Evolutionary conservation across 2,888 invertebrate species (phyloP).

Genomic region (Pocota personata): DNA sequence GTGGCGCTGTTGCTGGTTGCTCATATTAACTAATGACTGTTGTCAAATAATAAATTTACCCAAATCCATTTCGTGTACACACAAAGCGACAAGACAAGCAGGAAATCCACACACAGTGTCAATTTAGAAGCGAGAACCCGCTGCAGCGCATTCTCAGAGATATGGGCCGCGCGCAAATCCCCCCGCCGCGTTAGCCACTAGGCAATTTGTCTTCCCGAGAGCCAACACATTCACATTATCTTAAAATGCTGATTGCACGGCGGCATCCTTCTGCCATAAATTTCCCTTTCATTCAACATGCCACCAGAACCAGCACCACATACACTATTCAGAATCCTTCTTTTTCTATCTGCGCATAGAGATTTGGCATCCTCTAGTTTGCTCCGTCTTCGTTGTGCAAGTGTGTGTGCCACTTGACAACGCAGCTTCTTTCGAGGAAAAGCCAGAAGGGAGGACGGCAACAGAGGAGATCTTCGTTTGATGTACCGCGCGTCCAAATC

Average conservation of each 20-base stretch:
- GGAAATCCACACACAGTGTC: constrained; percentile 71
- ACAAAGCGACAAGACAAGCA: constrained; percentile 64
- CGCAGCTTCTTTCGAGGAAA: constrained; percentile 55
- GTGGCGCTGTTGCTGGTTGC: constrained; percentile 59
- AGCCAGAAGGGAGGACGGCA: constrained; percentile 25
- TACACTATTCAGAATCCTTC: constrained; percentile 42
- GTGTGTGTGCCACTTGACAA: constrained; percentile 55
- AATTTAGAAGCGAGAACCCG: constrained; percentile 48
- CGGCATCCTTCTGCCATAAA: constrained; percentile 72
- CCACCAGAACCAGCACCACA: constrained; percentile 34
- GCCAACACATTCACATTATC: constrained; percentile 73
- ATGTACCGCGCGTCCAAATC: constrained; percentile 67
- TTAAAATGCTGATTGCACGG: constrained; percentile 72
- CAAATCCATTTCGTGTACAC: constrained; percentile 69
- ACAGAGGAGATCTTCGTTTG: constrained; percentile 59
- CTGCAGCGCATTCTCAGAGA: constrained; percentile 49
- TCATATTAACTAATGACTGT: constrained; percentile 74
- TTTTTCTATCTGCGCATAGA: constrained; percentile 2
- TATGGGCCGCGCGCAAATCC: constrained; percentile 27
- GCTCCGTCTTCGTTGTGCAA: not conserved
- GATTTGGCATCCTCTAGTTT: constrained; percentile 22
- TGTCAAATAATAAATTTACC: constrained; percentile 73
- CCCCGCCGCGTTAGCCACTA: constrained; percentile 52
- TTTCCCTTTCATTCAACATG: constrained; percentile 73
- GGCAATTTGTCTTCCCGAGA: constrained; percentile 71